Conservation (phyloP, 2,113 vertebrate species). For the Nansenia antarctica region DNA sequence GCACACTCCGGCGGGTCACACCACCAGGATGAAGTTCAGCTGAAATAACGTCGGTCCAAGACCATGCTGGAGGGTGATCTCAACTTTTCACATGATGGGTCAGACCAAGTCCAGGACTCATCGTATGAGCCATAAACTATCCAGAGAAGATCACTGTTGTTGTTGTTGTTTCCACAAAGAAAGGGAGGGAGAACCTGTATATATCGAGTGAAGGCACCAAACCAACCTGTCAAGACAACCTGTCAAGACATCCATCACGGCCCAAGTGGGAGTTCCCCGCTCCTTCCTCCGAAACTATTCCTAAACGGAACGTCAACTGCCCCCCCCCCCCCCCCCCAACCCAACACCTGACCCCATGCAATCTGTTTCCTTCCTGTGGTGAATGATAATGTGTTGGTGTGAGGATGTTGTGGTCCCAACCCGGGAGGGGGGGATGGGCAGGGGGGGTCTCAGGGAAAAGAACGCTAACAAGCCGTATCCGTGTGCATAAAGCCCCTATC, state of each 20-base stretch:
- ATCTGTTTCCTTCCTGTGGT: slow-evolving; percentile 55
- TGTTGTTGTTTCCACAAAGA: background rate
- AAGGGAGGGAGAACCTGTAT: background rate
- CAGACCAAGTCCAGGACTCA: too few species aligned
- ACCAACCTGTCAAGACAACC: background rate
- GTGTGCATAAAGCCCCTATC: slow-evolving; percentile 71
- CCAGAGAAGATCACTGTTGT: too few species aligned
- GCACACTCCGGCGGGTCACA: too few species aligned
- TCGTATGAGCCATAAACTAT: too few species aligned
- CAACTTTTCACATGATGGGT: too few species aligned
- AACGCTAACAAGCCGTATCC: slow-evolving; percentile 62
- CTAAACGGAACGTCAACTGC: background rate
- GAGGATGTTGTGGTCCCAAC: slow-evolving; percentile 46
- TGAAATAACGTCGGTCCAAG: too few species aligned
- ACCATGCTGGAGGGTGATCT: too few species aligned
- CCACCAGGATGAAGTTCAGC: too few species aligned
- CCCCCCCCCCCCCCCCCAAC: too few species aligned
- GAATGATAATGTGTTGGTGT: slow-evolving; percentile 71
- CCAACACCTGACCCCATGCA: background rate
- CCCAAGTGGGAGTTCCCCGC: background rate
- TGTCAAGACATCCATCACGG: background rate
- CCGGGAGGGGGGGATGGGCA: background rate
- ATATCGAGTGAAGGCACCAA: background rate
- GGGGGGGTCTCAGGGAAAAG: slow-evolving; percentile 25
- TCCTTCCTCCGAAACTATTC: background rate